Conservation (phyloP, 2,888 invertebrate species). For the Heliconius aoede region DNA sequence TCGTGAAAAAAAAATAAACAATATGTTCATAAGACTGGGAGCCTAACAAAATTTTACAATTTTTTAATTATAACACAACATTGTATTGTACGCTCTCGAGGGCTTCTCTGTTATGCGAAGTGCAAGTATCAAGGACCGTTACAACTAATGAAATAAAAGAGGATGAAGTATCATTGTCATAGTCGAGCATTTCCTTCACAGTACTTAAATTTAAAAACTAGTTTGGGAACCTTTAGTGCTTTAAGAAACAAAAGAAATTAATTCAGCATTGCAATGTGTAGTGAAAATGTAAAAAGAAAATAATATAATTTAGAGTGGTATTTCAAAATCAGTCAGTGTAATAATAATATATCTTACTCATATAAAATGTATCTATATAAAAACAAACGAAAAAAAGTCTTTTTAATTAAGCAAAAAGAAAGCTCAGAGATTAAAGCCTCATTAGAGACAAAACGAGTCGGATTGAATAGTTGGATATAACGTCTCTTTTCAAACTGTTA, state of each 20-base stretch:
- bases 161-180: slow-evolving; percentile 7
- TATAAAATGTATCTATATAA: not conserved
- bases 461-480: slow-evolving; percentile 30
- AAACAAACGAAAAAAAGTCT: not conserved
- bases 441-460: slow-evolving; percentile 36
- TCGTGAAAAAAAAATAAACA: too few species aligned
- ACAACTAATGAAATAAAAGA: slow-evolving; percentile 13
- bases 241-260: not conserved
- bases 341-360: not conserved
- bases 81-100: not conserved
- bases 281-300: not conserved
- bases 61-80: not conserved
- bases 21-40: too few species aligned
- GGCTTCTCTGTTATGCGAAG: not conserved
- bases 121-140: slow-evolving; percentile 4
- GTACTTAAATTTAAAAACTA: not conserved
- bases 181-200: not conserved
- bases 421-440: slow-evolving; percentile 34
- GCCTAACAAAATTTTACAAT: not conserved
- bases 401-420: slow-evolving; percentile 17
- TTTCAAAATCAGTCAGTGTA: not conserved
- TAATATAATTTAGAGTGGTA: too few species aligned
- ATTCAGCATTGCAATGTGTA: not conserved
- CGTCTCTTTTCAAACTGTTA: slow-evolving; percentile 27
- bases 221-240: not conserved